phyloP scores from a whole-genome alignment of 2,113 vertebrate species.

The Cinclus cinclus region DNA sequence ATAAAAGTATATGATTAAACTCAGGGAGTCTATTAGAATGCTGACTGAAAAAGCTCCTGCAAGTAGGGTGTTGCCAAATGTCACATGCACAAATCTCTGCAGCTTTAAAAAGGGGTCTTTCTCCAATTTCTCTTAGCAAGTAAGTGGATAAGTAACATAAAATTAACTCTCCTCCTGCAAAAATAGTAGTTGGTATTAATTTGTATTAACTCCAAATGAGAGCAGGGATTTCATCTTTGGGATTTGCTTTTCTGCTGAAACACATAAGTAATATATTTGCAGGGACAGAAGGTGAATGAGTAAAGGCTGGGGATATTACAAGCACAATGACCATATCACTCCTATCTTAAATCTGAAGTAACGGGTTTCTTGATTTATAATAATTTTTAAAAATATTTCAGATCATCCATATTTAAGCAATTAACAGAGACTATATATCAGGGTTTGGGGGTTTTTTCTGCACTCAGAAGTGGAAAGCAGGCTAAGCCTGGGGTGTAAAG shows the following conservation, averaged over 20 bases:
- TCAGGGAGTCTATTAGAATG: not conserved
- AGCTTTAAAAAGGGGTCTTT: not conserved
- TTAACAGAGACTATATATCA: not conserved
- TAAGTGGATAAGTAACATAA: not conserved
- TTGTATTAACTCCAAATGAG: not conserved
- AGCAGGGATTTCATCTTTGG: not conserved
- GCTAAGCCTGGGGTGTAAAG: not conserved
- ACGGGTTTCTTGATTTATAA: not conserved
- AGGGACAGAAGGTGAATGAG: not conserved
- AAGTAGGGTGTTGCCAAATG: not conserved
- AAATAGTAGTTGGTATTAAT: not conserved
- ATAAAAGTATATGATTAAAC: not conserved
- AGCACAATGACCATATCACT: not conserved
- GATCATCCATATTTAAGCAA: not conserved
- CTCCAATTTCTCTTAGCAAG: not conserved
- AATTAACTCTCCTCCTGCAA: not conserved
- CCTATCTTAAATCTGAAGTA: not conserved
- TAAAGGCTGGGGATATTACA: not conserved
- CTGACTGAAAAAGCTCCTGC: not conserved
- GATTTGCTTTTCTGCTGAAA: not conserved
- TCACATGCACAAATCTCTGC: not conserved
- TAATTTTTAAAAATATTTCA: not conserved
- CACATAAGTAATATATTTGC: not conserved
- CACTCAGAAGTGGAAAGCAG: not conserved
- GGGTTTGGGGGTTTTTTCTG: not conserved